A percentile compares a stretch with the other conserved stretches of the same genome.
Evolutionary conservation across 2,113 vertebrate genomes (phyloP).

Genomic region (Cephalopterus ornatus): DNA sequence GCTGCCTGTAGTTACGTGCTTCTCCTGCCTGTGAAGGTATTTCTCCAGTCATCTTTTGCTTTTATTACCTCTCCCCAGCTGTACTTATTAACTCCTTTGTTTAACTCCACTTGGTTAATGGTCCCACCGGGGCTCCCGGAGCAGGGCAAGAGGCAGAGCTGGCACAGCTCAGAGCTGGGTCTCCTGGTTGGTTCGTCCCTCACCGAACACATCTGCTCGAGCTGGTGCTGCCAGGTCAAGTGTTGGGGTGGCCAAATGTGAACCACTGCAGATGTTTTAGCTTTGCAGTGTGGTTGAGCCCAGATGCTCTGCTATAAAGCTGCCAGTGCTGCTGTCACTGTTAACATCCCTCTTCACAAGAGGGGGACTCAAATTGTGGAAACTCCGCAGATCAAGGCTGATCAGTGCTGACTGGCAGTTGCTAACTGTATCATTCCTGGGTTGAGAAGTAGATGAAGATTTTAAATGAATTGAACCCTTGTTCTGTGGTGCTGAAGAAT

Average conservation of each 20-base stretch:
- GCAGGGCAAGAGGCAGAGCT: background rate
- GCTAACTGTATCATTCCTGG: background rate
- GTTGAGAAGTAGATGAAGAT: background rate
- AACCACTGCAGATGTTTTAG: background rate
- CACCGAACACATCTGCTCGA: background rate
- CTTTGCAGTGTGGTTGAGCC: fast-evolving
- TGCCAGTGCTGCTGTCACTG: background rate
- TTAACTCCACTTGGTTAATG: background rate
- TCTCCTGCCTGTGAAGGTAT: background rate
- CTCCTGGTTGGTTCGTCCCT: background rate
- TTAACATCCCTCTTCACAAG: background rate
- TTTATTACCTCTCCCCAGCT: background rate
- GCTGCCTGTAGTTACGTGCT: background rate
- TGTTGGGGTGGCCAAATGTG: background rate
- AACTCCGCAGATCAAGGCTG: background rate
- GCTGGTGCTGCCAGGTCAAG: background rate
- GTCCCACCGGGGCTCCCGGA: background rate
- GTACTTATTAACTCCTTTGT: background rate
- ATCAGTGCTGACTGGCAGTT: background rate
- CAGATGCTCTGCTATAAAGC: background rate
- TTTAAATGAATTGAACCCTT: background rate
- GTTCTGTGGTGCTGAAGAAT: background rate
- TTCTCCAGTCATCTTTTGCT: background rate
- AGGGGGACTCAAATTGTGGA: fast-evolving
- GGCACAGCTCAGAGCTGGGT: background rate